Evolutionary conservation across 2,888 invertebrate genomes (phyloP).

Genomic region (Ophion obscuratus): DNA sequence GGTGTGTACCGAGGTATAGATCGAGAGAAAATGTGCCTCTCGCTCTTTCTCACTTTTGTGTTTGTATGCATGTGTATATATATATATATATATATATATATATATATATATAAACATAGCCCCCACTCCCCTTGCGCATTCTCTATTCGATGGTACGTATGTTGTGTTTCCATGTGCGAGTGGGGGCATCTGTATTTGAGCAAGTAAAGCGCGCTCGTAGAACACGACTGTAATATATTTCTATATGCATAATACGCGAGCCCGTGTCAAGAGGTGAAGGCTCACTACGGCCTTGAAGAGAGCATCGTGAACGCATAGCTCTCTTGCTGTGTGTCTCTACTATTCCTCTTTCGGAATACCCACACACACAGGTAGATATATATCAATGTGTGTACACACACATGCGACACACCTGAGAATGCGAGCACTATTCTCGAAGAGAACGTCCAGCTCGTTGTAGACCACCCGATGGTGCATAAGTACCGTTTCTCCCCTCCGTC

Average conservation of each 20-base stretch:
- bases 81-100: neutral
- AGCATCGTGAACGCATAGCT: conserved; percentile 60
- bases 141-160: conserved; percentile 18
- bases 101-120: neutral
- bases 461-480: conserved; percentile 59
- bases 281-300: conserved; percentile 79
- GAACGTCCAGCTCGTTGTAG: conserved; percentile 54
- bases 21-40: conserved; percentile 46
- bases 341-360: conserved; percentile 19
- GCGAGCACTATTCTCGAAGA: conserved; percentile 57
- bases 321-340: conserved; percentile 9
- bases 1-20: conserved; percentile 69
- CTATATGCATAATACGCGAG: conserved; percentile 65
- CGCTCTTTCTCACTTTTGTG: conserved; percentile 14
- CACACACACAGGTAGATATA: neutral
- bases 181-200: conserved; percentile 13
- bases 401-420: conserved; percentile 53
- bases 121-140: conserved; percentile 27
- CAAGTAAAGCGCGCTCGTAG: conserved; percentile 43
- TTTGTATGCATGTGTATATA: neutral
- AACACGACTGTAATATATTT: conserved; percentile 50
- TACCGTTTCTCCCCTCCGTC: conserved; percentile 58
- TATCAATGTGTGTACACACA: neutral
- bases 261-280: conserved; percentile 80
- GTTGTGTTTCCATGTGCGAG: neutral